Evolutionary conservation across 2,888 invertebrate species (phyloP), one percentile per base, ranked within the genome.

Genomic region (Amblyjoppa proteus): DNA sequence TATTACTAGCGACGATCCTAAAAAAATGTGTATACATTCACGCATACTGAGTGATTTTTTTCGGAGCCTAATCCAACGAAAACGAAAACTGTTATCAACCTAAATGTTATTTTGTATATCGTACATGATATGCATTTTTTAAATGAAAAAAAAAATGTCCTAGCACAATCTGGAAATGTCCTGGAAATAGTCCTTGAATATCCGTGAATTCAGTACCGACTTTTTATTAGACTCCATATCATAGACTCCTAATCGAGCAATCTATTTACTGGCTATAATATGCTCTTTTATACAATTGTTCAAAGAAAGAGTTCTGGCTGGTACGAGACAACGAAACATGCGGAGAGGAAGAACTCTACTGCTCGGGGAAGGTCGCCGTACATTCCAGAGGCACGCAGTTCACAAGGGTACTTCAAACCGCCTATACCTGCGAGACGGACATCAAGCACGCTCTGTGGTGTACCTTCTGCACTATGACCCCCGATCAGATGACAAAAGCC

Each of bases 311-410:
- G 87, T 93, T 91, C 83, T 94, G 94, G 94, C 75, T 84, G 13
- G 90, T 93, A 11, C 95, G 96, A 11, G 95, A 95, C 78, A 95
- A 95, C 84, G 95, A 96, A 88, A 91, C 69, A 3, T 91, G 90
- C 91, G 93, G 94, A 88, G 98, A 98, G 94, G 98, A 98, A 92
- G 99, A 99, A 93, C 94, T 99, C 76, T 99, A 98, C 95, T 96
- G 97, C 1, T 97, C 96, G 90, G 98, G 97, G 1, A 96, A 97
- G 91, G 97, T 97, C 25, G 98, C 97, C 3, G 96, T 98, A 71
- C 92, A 93, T 75, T 91, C 92, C 0, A 93, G 90, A 88, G 94
- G 94, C 5, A 90, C 89, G 68, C 92, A 91, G 68, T 88, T 88
- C 45, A 91, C 92, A 5, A 88, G 89, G 71, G 82, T 92, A 20